These are phyloP conservation scores for Falco peregrinus DNA, from an alignment of 2,797 vertebrate species.

Conservation along the genomic window DNA sequence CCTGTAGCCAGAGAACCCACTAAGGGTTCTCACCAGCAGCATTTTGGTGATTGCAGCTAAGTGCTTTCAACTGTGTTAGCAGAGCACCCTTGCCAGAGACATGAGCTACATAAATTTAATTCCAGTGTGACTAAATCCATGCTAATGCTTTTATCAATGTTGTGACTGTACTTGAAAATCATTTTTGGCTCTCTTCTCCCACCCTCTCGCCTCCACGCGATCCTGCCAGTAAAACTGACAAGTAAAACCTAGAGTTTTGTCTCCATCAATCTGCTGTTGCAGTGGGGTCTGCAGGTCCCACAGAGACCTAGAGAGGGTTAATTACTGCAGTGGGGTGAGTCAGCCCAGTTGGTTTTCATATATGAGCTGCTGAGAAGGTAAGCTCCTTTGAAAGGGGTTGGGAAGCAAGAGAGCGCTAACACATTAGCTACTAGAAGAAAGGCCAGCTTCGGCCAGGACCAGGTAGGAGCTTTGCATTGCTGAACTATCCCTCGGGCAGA, in stretches of 20 bases:
- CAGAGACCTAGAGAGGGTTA: background rate
- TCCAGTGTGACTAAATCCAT: background rate
- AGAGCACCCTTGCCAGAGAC: background rate
- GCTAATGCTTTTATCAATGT: background rate
- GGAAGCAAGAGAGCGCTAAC: background rate
- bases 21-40: background rate
- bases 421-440: background rate
- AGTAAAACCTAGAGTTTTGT: background rate
- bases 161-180: background rate
- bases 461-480: background rate
- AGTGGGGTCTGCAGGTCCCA: background rate
- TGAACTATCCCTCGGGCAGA: rapidly evolving
- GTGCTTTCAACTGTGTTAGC: background rate
- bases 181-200: background rate
- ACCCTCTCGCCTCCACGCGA: background rate
- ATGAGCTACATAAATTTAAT: background rate
- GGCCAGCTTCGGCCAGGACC: rapidly evolving
- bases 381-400: background rate
- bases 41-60: background rate
- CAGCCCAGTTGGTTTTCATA: background rate
- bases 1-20: background rate
- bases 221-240: background rate
- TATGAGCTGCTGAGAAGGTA: background rate
- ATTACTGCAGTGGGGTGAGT: background rate
- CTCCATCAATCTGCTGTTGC: background rate